These are phyloP conservation scores for Gryllus longicercus DNA, from an alignment of 2,888 invertebrate genomes.

Conservation along the genomic window DNA sequence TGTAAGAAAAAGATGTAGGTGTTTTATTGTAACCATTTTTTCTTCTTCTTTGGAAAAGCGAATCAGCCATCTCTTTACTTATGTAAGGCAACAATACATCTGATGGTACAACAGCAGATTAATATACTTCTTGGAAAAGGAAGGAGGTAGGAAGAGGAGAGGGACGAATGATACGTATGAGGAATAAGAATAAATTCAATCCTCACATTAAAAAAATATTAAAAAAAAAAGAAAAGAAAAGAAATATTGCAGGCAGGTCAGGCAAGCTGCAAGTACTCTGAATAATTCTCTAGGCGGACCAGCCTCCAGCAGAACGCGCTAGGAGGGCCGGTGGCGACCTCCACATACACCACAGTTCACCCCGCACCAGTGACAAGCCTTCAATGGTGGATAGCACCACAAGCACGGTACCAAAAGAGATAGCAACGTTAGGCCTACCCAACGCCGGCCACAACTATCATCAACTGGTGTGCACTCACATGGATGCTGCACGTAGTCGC, in stretches of 20 bases:
- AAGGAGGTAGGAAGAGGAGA: conserved; percentile 12
- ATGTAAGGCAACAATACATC: conserved; percentile 22
- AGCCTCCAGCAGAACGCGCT: conserved; percentile 31
- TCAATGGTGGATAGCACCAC: conserved; percentile 88
- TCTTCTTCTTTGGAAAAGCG: not conserved
- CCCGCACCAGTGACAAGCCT: conserved; percentile 79
- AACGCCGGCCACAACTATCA: conserved; percentile 73
- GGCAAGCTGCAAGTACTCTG: conserved; percentile 7
- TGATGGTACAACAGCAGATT: conserved; percentile 19
- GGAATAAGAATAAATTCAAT: not conserved
- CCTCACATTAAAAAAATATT: not conserved
- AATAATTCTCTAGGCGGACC: conserved; percentile 18
- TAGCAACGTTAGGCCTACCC: conserved; percentile 80
- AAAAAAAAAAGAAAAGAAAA: no score
- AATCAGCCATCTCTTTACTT: conserved; percentile 19
- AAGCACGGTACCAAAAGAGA: conserved; percentile 88
- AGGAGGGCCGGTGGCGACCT: conserved; percentile 61
- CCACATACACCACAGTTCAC: conserved; percentile 78
- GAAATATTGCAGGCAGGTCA: conserved; percentile 1
- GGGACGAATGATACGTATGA: conserved; percentile 17
- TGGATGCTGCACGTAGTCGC: conserved; percentile 79
- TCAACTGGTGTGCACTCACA: conserved; percentile 66
- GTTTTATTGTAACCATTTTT: conserved; percentile 2
- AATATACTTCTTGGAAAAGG: conserved; percentile 21
- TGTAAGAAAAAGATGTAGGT: not conserved